Base-by-base conservation (phyloP, 2,888 invertebrate genomes). In the Dicycla oo region DNA sequence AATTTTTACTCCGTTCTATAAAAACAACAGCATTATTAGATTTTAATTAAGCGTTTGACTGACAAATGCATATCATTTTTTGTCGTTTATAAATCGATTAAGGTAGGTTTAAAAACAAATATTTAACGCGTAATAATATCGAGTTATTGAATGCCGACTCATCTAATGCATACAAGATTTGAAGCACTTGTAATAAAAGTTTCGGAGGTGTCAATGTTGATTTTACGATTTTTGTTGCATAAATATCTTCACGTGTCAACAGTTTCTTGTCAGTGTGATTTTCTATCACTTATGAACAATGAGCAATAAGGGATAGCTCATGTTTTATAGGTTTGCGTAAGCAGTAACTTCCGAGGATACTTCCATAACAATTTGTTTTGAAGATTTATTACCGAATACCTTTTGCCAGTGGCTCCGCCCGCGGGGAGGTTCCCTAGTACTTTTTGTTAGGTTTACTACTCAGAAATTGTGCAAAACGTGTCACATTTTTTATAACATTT, bases 261-360 rank as follows among this genome's bases (percentile, higher is more conserved):
- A 88, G 87, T 91, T 91, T 88, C 88, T 86, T 86, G 73, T 72
- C 43, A 20, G 45, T 30, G 7, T 51, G 64, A 68, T 73, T 64
- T 57, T 78, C 80, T 66, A 64, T 75, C 58, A 40, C 51, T 53
- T 65, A 66, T 45, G 65, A 81, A 83, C 85, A 83, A 82, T 82
- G 67, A 43, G 73, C 51, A 75, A 82, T 83, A 74, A 84, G 78
- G 75, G 78, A 84, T 78, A 68, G 34, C 23, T 79, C 62, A 58
- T 54, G 73, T 77, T 80, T 80, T 69, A 66, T 81, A 49, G 38
- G 30, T 68, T 76, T 73, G 64, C 62, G 65, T 69, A 82, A 83
- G 43, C 58, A 58, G 18, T 57, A 38, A 74, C 71, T 77, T 82
- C 71, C 71, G 68, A 83, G 43, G 23, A 56, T 69, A 68, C 20